Evolutionary conservation across 2,797 vertebrate genomes (phyloP).

Genomic region (Lindbergichthys nudifrons): DNA sequence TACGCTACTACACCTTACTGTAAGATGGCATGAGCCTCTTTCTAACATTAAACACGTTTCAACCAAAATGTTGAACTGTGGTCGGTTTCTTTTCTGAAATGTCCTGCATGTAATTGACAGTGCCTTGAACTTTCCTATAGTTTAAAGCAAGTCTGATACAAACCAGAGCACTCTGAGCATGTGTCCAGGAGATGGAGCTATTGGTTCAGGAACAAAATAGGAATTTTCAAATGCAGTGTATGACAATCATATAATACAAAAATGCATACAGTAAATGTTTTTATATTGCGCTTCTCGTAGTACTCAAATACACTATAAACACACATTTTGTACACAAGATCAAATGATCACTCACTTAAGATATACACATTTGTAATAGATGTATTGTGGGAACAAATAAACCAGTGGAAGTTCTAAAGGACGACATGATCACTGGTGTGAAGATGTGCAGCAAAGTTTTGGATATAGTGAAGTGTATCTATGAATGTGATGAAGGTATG

Average conservation of each 20-base stretch:
- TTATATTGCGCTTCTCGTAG: too few species aligned
- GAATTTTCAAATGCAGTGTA: not conserved
- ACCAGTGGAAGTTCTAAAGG: too few species aligned
- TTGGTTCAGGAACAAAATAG: conserved; percentile 20
- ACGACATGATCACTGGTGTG: too few species aligned
- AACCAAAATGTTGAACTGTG: conserved; percentile 57
- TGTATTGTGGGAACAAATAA: too few species aligned
- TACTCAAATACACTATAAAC: too few species aligned
- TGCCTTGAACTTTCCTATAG: not conserved
- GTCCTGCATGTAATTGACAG: not conserved
- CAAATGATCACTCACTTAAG: too few species aligned
- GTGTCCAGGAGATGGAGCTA: conserved; percentile 67
- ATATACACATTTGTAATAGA: not conserved
- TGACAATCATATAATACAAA: not conserved
- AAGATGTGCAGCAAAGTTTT: not conserved
- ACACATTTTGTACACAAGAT: too few species aligned
- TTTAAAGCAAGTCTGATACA: not conserved
- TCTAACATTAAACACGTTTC: conserved; percentile 85
- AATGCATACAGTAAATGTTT: too few species aligned
- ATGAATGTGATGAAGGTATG: not conserved
- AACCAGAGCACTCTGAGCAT: not conserved
- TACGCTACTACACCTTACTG: conserved; percentile 84
- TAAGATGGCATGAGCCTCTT: conserved; percentile 76
- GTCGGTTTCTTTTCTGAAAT: conserved; percentile 5
- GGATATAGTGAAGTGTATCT: not conserved